Conservation (phyloP, 35 echinoderm and acorn worm genomes). For the Apostichopus parvimensis region DNA sequence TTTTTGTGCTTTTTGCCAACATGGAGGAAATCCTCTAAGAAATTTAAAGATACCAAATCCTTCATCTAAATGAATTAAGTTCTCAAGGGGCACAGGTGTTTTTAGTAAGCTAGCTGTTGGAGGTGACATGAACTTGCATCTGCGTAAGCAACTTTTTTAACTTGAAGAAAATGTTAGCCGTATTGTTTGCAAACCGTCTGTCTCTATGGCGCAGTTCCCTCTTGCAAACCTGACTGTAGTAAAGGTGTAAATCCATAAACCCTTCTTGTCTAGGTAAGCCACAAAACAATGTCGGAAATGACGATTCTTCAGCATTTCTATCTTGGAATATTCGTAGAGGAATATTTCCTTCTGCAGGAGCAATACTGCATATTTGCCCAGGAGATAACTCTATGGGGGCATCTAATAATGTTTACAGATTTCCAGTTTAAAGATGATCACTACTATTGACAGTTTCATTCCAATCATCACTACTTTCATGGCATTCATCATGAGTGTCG, state of each 20-base stretch:
- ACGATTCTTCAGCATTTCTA: not conserved
- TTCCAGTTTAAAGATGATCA: too few species aligned
- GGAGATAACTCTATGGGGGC: too few species aligned
- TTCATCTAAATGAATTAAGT: constrained; percentile 40
- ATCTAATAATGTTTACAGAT: too few species aligned
- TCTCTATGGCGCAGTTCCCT: constrained; percentile 20
- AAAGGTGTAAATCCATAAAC: not conserved
- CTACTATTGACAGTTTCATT: too few species aligned
- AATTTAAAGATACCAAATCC: constrained; percentile 52
- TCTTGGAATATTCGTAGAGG: constrained; percentile 8
- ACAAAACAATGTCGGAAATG: constrained; percentile 20
- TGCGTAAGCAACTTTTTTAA: constrained; percentile 38
- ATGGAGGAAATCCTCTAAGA: constrained; percentile 59
- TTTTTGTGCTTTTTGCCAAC: constrained; percentile 61
- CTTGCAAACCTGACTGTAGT: constrained; percentile 9
- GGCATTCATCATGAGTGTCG: too few species aligned
- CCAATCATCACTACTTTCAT: too few species aligned
- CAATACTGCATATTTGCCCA: not conserved
- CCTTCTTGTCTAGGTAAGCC: not conserved
- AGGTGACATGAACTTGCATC: too few species aligned
- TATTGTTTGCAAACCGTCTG: constrained; percentile 51
- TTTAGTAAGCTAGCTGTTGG: too few species aligned
- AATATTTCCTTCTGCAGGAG: constrained; percentile 4
- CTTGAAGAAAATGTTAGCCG: constrained; percentile 57
- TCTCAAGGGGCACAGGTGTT: too few species aligned